Conservation (phyloP, 2,113 vertebrate species). For the Actenoides hombroni region DNA sequence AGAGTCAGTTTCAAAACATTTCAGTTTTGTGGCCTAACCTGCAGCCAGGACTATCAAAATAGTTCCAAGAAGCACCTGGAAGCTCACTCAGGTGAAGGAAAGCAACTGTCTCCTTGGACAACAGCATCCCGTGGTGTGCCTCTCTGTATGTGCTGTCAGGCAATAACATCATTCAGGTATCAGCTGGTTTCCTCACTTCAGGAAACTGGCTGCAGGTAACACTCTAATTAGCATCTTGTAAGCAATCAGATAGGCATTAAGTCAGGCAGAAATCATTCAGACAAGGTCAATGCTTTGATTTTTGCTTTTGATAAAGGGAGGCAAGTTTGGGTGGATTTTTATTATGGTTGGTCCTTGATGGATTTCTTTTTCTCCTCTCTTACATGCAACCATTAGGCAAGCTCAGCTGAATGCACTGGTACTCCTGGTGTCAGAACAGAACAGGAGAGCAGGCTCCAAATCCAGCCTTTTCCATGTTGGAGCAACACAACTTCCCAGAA, state of each 20-base stretch:
- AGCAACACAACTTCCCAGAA: neutral
- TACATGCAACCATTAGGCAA: neutral
- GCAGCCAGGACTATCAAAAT: neutral
- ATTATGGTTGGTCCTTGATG: neutral
- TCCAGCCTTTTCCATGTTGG: neutral
- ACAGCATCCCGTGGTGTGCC: neutral
- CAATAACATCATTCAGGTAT: neutral
- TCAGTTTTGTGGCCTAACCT: neutral
- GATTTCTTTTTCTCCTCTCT: neutral
- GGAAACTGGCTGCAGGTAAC: neutral
- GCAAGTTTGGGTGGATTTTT: neutral
- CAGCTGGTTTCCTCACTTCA: neutral
- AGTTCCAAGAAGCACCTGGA: neutral
- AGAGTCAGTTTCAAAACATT: neutral
- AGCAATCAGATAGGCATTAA: neutral
- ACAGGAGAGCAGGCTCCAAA: neutral
- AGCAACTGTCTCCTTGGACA: neutral
- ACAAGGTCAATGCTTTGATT: neutral
- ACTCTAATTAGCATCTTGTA: neutral
- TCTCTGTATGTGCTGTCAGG: neutral
- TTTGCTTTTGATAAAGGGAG: neutral
- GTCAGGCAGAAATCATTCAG: neutral
- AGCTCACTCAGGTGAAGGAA: neutral
- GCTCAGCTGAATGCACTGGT: accelerated
- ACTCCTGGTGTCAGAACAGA: neutral